A percentile compares a stretch with the other conserved stretches of the same genome.
phyloP scores from a whole-genome alignment of 2,113 vertebrate genomes.

The Chamaetylas fuelleborni region DNA sequence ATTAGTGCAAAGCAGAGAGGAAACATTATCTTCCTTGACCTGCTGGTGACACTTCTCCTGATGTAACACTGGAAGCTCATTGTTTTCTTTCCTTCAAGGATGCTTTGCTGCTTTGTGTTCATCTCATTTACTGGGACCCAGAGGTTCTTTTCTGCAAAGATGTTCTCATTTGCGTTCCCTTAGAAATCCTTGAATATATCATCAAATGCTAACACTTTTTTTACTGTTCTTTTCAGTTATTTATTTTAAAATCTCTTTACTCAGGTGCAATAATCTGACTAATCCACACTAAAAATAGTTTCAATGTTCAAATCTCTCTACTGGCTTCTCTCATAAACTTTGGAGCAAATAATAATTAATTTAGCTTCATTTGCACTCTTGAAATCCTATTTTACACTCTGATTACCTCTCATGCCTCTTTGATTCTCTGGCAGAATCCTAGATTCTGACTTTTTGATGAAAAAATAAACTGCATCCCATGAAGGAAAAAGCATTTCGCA shows the following conservation, averaged over 20 bases:
- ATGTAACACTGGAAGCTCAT: neutral
- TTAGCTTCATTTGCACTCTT: neutral
- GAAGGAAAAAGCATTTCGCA: neutral
- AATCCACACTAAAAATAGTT: neutral
- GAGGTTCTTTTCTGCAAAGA: neutral
- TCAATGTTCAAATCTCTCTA: neutral
- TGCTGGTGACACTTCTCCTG: neutral
- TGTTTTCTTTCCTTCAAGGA: neutral
- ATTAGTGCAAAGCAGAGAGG: neutral
- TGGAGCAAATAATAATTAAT: neutral
- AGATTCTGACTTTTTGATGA: neutral
- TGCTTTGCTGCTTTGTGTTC: neutral
- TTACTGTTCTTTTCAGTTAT: neutral
- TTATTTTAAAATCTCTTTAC: neutral
- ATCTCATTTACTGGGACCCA: neutral
- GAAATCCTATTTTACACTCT: neutral
- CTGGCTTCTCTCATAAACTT: neutral
- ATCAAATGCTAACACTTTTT: neutral
- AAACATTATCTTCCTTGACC: neutral
- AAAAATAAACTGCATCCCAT: neutral
- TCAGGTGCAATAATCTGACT: neutral
- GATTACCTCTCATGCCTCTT: neutral
- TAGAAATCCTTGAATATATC: neutral
- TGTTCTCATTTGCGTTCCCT: neutral
- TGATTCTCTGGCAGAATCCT: neutral